Base-by-base conservation (phyloP, 2,113 vertebrate species). In the Scophthalmus maximus region DNA sequence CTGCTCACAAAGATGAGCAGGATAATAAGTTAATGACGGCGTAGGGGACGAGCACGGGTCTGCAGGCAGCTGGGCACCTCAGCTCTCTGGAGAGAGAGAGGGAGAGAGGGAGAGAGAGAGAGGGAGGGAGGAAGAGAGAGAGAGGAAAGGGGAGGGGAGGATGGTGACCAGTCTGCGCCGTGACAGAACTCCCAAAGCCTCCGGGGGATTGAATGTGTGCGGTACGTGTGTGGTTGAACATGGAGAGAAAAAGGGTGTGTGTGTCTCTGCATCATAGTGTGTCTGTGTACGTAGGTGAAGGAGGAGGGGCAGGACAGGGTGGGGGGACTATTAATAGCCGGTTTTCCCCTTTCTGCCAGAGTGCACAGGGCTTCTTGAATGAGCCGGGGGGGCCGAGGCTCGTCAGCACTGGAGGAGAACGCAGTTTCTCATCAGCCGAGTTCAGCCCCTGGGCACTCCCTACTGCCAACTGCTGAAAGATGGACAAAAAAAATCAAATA, bases 251-350 rank as follows among this genome's bases (percentile, higher is more conserved):
- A 29, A 32, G 55, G 8, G 36, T 10, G 56, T 30, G 61, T 80
- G 68, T 49, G 44, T 8, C 51, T 14, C 51, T 73, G 73, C 51
- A 26, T 40, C 56, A 26, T 30, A 69, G 67, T 76, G 82, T 42
- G 55, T 67, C 9, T 60, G 56, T 62, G 40, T 38, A 30, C 44
- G 32, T 25, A 68, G 5, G 15, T 29, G 20, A 30, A 57, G 44
- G 76, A 27, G 79, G 68, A 79, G 71, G 60, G 23, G 71, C 5
- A 22, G 73, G 46, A 55, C 30, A 25, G 15, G 30, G 42, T 61
- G 2, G 30, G 42, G 64, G 2, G 4, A 42, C 87, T 92, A 93
- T 92, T 77, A 87, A 92, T 93, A 92, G 89, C 64, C 51, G 2
- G 50, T 84, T 86, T 85, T 34, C 56, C 63, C 63, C 30, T 73